These are phyloP conservation scores for Nixonia krombeini DNA, from an alignment of 1,140 invertebrate genomes.

Conservation along the genomic window DNA sequence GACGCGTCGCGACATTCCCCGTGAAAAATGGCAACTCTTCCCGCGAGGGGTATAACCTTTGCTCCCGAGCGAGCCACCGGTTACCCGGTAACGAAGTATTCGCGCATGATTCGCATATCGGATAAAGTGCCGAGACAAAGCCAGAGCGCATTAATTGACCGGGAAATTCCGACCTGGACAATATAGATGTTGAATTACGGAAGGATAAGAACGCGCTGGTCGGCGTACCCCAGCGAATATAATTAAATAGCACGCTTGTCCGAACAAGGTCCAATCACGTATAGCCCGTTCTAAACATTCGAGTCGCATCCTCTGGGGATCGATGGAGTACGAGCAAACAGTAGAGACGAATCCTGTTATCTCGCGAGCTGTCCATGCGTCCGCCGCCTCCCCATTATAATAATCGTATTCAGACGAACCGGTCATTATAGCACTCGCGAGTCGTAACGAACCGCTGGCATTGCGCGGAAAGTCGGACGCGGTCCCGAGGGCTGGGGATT, in stretches of 20 bases:
- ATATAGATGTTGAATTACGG: too few species aligned
- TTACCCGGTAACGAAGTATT: too few species aligned
- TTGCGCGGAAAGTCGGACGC: constrained; percentile 28
- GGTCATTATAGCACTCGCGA: constrained; percentile 46
- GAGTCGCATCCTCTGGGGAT: constrained; percentile 40
- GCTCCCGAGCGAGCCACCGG: too few species aligned
- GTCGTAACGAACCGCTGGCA: constrained; percentile 34
- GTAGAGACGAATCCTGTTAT: constrained; percentile 51
- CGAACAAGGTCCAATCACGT: constrained; percentile 52
- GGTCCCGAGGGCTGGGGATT: constrained; percentile 22
- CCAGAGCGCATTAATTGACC: too few species aligned
- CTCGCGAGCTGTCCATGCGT: constrained; percentile 42
- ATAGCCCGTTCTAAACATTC: constrained; percentile 52
- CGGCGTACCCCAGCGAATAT: constrained; percentile 43
- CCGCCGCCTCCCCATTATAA: constrained; percentile 45
- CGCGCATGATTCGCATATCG: too few species aligned
- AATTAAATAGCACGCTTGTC: constrained; percentile 54
- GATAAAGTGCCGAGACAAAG: too few species aligned
- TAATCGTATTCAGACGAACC: constrained; percentile 44
- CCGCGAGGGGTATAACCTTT: too few species aligned
- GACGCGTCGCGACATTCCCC: too few species aligned
- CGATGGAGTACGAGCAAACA: constrained; percentile 50
- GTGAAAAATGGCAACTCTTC: too few species aligned
- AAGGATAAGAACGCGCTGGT: too few species aligned
- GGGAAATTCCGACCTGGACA: too few species aligned